Base-by-base conservation (phyloP, 2,888 invertebrate genomes). In the Polia nebulosa region DNA sequence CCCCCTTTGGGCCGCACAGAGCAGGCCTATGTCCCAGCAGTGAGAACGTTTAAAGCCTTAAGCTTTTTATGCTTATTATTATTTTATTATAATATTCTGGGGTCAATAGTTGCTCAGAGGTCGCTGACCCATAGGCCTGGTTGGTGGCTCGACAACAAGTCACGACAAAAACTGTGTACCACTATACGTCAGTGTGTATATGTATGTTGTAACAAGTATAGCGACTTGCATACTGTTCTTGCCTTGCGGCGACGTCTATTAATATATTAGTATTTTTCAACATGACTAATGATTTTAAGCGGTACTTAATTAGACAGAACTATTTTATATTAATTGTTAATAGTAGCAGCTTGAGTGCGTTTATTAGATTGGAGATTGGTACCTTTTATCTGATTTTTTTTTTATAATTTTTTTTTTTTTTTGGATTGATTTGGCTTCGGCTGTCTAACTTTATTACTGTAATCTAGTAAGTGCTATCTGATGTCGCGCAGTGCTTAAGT, bases 81-180 rank as follows among this genome's bases (percentile, higher is more conserved):
- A 29, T 8, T 41, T n/a, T 29, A 5, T 5, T 41, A 44, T 57
- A 39, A 45, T 64, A 62, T 57, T 47, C 39, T 70, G 39, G 69
- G 76, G 76, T 82, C 81, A 82, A 63, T 52, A 63, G 61, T 60
- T 63, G 68, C 64, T 51, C 47, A 68, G 49, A 76, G 83, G 81
- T 81, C 78, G n/a, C 73, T 81, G 83, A 83, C 76, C 85, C 36
- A 51, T 34, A 76, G 71, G 59, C 67, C 41, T 47, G 62, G 62
- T 29, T 36, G 29, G 67, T 52, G 17, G 45, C 62, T 72, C 34
- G 58, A 52, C 68, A 71, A 47, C 78, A 44, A 53, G 83, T 83
- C 84, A 84, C 84, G 84, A 81, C 81, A 79, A 70, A 78, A 76
- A 67, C 66, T 64, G 57, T 39, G 49, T 58, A 51, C 27, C 13